Conservation (phyloP, 2,888 invertebrate species). For the Diabrotica balteata region DNA sequence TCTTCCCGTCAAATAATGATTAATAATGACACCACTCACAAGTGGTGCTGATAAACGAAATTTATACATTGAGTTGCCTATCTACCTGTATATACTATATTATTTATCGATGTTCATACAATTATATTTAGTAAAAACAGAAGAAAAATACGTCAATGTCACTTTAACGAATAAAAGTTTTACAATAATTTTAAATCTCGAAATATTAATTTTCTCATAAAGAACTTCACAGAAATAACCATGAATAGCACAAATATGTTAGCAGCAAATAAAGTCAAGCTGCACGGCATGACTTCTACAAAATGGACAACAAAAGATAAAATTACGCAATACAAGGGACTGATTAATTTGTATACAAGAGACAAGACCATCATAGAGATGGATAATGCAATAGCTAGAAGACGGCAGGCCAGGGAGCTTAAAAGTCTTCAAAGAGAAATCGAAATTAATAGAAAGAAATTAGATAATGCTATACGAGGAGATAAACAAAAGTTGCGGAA, state of each 20-base stretch:
- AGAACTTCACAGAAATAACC: constrained; percentile 16
- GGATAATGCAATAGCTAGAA: constrained; percentile 62
- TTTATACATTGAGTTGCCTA: no score
- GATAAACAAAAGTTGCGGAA: constrained; percentile 68
- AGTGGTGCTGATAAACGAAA: no score
- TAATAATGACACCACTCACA: no score
- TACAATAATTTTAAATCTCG: constrained; percentile 7
- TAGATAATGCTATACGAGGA: constrained; percentile 67
- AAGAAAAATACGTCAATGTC: background rate
- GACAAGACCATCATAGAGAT: constrained; percentile 68
- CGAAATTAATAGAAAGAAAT: constrained; percentile 63
- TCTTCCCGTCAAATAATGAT: no score
- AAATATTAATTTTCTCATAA: constrained; percentile 30
- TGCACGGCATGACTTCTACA: constrained; percentile 70
- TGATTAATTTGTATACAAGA: constrained; percentile 69
- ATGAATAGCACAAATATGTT: constrained; percentile 60
- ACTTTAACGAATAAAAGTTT: constrained; percentile 2
- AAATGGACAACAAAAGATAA: constrained; percentile 73
- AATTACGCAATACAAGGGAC: constrained; percentile 70
- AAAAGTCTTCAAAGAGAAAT: constrained; percentile 67
- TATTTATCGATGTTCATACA: no score
- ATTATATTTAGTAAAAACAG: background rate
- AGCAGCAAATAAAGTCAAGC: constrained; percentile 66
- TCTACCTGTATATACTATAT: no score
- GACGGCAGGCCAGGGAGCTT: constrained; percentile 66